These are phyloP conservation scores for Mastomys coucha DNA, from an alignment of 2,113 vertebrate species.

Conservation along the genomic window DNA sequence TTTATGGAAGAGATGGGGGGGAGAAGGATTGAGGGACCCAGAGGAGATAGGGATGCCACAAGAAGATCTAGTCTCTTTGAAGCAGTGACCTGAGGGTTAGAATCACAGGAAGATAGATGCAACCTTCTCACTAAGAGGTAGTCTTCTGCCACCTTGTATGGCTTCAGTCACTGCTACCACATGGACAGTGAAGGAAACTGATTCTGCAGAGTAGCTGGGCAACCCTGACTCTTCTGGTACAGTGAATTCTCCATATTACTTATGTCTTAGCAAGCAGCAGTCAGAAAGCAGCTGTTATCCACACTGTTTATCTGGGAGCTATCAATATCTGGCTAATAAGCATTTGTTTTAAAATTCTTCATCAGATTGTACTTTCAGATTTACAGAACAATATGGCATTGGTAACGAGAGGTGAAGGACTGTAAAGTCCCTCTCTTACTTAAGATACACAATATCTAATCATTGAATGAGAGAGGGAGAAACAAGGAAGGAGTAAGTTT, in stretches of 20 bases:
- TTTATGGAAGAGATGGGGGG: no score
- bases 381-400: not conserved
- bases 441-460: not conserved
- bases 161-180: not conserved
- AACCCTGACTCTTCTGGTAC: not conserved
- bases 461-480: not conserved
- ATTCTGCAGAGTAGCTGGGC: rapidly evolving
- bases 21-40: no score
- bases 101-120: not conserved
- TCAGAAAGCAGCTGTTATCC: constrained; percentile 13
- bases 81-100: not conserved
- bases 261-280: not conserved
- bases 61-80: not conserved
- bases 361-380: not conserved
- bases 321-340: not conserved
- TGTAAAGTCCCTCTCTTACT: constrained; percentile 43
- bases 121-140: not conserved
- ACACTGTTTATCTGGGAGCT: not conserved
- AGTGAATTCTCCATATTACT: not conserved
- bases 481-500: constrained; percentile 33
- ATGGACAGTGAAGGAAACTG: not conserved
- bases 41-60: no score
- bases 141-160: not conserved
- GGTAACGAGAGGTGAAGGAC: not conserved
- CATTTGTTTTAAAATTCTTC: constrained; percentile 15